phyloP scores from a whole-genome alignment of 2,113 vertebrate species.

The Rhynchopsitta pachyrhyncha region DNA sequence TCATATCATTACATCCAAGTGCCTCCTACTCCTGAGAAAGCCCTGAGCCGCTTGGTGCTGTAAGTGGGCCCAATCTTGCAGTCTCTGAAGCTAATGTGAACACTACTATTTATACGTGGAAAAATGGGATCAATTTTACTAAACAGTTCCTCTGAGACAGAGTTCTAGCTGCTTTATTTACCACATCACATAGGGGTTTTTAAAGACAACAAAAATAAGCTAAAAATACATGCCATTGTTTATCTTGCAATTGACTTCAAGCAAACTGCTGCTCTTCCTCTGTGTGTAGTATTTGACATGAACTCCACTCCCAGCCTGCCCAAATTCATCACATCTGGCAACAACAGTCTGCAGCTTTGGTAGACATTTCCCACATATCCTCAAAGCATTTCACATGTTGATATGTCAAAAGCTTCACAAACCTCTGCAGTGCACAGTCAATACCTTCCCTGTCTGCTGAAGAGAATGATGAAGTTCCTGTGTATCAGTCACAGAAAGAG shows the following conservation, averaged over 20 bases:
- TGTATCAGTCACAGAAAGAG: background rate
- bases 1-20: background rate
- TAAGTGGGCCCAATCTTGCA: background rate
- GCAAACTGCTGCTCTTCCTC: background rate
- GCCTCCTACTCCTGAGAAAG: background rate
- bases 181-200: background rate
- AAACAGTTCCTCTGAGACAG: background rate
- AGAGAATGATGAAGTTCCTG: background rate
- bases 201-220: background rate
- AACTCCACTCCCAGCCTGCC: background rate
- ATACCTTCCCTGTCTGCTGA: background rate
- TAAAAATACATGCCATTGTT: background rate
- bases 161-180: background rate
- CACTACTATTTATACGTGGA: background rate
- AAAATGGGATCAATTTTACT: background rate
- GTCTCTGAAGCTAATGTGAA: background rate
- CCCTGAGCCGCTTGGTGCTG: background rate
- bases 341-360: background rate
- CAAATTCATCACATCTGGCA: background rate
- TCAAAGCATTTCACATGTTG: background rate
- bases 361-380: background rate
- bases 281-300: background rate
- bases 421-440: background rate
- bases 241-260: background rate
- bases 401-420: background rate